Evolutionary conservation across 2,797 vertebrate species (phyloP).

Genomic region (Chaetophractus vellerosus): DNA sequence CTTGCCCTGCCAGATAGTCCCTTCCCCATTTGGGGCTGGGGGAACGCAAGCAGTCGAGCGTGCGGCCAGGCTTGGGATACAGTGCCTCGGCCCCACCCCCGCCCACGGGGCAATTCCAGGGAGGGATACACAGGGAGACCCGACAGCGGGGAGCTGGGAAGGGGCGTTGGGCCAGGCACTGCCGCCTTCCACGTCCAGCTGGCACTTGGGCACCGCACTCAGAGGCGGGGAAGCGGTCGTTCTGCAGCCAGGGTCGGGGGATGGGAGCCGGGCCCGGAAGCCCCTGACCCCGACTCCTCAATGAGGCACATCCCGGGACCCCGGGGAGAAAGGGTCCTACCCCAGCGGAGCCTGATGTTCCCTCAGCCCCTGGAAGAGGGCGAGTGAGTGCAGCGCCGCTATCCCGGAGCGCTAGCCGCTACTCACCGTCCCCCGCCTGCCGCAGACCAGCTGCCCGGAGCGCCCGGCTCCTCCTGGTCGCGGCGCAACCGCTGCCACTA

Average conservation of each 20-base stretch:
- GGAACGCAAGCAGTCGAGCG: not conserved
- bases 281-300: not conserved
- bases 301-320: not conserved
- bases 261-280: slow-evolving; percentile 17
- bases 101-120: not conserved
- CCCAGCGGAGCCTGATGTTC: not conserved
- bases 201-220: not conserved
- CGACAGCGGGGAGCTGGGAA: not conserved
- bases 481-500: slow-evolving; percentile 64
- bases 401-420: not conserved
- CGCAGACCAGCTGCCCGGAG: not conserved
- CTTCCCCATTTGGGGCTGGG: not conserved
- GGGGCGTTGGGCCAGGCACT: not conserved
- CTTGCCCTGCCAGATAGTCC: not conserved
- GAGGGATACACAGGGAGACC: not conserved
- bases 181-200: not conserved
- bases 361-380: not conserved
- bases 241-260: not conserved
- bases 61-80: not conserved
- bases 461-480: slow-evolving; percentile 52
- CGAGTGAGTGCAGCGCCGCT: not conserved
- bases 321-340: not conserved
- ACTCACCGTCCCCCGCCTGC: slow-evolving; percentile 46
- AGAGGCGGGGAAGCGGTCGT: not conserved
- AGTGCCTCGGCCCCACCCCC: not conserved